Conservation (phyloP, 2,113 vertebrate genomes). For the Acinonyx jubatus region DNA sequence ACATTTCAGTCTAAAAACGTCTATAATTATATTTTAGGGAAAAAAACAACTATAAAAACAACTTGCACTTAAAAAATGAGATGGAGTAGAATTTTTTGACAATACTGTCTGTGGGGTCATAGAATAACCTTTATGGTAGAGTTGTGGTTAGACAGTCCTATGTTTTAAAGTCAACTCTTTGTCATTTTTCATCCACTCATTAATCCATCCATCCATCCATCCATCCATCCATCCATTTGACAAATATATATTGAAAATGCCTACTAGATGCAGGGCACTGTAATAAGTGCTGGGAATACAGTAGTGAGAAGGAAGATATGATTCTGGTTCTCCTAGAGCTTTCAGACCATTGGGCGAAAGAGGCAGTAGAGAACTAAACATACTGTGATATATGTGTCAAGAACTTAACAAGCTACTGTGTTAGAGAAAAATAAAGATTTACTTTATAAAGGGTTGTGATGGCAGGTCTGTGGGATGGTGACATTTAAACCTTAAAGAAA, state of each 20-base stretch:
- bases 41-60: background rate
- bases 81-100: background rate
- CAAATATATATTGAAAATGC: background rate
- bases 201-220: background rate
- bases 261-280: background rate
- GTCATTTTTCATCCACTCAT: background rate
- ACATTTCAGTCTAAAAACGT: constrained; percentile 25
- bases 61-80: constrained; percentile 22
- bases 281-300: background rate
- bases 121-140: background rate
- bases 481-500: constrained; percentile 6
- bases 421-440: background rate
- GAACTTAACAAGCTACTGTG: background rate
- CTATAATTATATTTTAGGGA: background rate
- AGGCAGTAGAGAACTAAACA: background rate
- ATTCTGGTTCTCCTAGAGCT: background rate
- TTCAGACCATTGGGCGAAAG: background rate
- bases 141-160: background rate
- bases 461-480: background rate
- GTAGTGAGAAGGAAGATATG: background rate
- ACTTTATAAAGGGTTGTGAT: background rate
- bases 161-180: background rate
- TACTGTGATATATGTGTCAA: background rate
- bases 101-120: background rate
- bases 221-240: background rate